A percentile compares a stretch with the other conserved stretches of the same genome.
phyloP scores from a whole-genome alignment of 2,888 invertebrate species.

The Pterobdella sp. region DNA sequence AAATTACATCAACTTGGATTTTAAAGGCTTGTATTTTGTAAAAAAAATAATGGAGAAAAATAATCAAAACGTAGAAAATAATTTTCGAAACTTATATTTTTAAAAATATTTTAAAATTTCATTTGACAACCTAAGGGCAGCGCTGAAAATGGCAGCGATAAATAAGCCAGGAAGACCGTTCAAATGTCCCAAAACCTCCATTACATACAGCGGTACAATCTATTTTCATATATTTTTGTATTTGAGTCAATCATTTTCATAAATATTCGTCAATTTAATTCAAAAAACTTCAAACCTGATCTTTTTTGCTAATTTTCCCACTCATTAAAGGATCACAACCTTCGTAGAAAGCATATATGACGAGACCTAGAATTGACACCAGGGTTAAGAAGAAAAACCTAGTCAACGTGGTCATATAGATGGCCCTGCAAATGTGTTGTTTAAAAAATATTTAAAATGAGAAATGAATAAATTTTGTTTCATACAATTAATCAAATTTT shows the following conservation, averaged over 20 bases:
- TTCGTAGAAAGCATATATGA: slow-evolving; percentile 38
- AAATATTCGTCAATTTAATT: too few species aligned
- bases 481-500: too few species aligned
- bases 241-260: too few species aligned
- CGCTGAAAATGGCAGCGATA: slow-evolving; percentile 44
- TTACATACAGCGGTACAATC: slow-evolving; percentile 39
- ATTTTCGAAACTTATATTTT: too few species aligned
- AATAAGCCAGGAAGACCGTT: slow-evolving; percentile 45
- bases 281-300: slow-evolving; percentile 37
- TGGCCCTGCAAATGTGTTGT: neutral
- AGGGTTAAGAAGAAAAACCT: slow-evolving; percentile 29
- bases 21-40: too few species aligned
- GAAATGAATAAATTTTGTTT: too few species aligned
- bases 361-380: slow-evolving; percentile 37
- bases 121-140: slow-evolving; percentile 36
- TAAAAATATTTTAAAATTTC: too few species aligned
- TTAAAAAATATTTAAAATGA: too few species aligned
- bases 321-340: slow-evolving; percentile 35
- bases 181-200: slow-evolving; percentile 42
- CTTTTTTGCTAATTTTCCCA: slow-evolving; percentile 33
- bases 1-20: too few species aligned
- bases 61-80: too few species aligned
- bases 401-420: neutral
- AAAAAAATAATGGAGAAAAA: too few species aligned
- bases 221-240: neutral